Conservation (phyloP, 2,888 invertebrate genomes). For the Cremastinae sp. region DNA sequence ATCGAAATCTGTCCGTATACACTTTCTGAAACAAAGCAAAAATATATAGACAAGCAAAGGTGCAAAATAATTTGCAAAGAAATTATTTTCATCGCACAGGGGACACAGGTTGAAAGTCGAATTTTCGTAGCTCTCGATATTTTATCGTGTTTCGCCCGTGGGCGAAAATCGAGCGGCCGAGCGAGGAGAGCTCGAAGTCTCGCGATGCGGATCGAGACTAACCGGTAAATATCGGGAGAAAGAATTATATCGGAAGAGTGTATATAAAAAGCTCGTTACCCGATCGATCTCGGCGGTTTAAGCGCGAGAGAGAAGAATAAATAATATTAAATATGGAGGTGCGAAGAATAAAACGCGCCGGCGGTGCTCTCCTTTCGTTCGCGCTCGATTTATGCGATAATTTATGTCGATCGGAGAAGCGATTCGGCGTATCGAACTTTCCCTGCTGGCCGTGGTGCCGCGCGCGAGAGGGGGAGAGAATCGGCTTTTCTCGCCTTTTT, state of each 20-base stretch:
- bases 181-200: background rate
- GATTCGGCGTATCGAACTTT: conserved; percentile 25
- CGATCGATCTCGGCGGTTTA: conserved; percentile 24
- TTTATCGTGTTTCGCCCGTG: background rate
- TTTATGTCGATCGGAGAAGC: conserved; percentile 52
- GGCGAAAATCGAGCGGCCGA: background rate
- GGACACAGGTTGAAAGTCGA: background rate
- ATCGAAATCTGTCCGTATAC: no score
- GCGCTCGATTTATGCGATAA: conserved; percentile 58
- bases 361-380: conserved; percentile 55
- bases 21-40: no score
- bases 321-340: conserved; percentile 51
- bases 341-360: conserved; percentile 43
- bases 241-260: background rate
- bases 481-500: conserved; percentile 54
- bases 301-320: conserved; percentile 34
- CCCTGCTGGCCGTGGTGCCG: background rate
- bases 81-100: no score
- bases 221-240: background rate
- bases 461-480: conserved; percentile 15
- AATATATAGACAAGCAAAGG: no score
- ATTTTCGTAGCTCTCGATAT: conserved; percentile 9
- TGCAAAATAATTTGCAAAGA: no score
- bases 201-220: no score
- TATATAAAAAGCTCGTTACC: conserved; percentile 16